Conservation (phyloP, 2,888 invertebrate species). For the Diloba caeruleocephala region DNA sequence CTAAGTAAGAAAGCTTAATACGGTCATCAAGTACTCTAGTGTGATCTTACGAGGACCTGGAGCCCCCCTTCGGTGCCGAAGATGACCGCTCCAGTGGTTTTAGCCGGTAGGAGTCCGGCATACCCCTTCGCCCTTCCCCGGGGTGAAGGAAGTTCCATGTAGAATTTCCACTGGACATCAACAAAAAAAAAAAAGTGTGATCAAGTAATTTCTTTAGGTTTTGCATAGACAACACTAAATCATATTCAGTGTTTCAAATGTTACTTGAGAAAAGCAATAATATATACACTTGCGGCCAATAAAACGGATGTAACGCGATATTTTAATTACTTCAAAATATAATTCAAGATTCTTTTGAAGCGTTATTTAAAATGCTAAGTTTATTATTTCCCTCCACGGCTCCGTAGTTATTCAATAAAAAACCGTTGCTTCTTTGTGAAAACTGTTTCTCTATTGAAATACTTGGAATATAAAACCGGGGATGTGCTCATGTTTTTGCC, state of each 20-base stretch:
- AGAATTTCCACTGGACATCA: too few relatives aligned
- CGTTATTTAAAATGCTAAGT: slow-evolving; percentile 33
- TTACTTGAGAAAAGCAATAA: slow-evolving; percentile 17
- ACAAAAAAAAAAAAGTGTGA: too few relatives aligned
- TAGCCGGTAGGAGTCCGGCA: too few relatives aligned
- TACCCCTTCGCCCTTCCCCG: too few relatives aligned
- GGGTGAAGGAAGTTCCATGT: too few relatives aligned
- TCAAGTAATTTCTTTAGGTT: slow-evolving; percentile 8
- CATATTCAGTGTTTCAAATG: slow-evolving; percentile 11
- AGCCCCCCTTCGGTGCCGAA: too few relatives aligned
- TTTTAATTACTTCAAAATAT: slow-evolving; percentile 30
- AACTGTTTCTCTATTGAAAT: slow-evolving; percentile 32
- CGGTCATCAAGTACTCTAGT: too few relatives aligned
- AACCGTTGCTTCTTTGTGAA: slow-evolving; percentile 29
- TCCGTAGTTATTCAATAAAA: slow-evolving; percentile 29
- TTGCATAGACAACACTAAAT: slow-evolving; percentile 1
- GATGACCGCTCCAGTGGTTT: too few relatives aligned
- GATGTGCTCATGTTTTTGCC: slow-evolving; percentile 27
- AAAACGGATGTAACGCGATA: slow-evolving; percentile 16
- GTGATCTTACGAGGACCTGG: too few relatives aligned
- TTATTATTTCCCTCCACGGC: slow-evolving; percentile 32
- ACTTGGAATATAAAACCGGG: slow-evolving; percentile 31
- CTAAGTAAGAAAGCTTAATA: slow-evolving; percentile 1
- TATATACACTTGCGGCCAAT: slow-evolving; percentile 16
- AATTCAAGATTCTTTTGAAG: slow-evolving; percentile 22